Percentiles rank a stretch among this genome's conserved stretches.
phyloP scores from a whole-genome alignment of 2,113 vertebrate species.

The Theropithecus gelada region DNA sequence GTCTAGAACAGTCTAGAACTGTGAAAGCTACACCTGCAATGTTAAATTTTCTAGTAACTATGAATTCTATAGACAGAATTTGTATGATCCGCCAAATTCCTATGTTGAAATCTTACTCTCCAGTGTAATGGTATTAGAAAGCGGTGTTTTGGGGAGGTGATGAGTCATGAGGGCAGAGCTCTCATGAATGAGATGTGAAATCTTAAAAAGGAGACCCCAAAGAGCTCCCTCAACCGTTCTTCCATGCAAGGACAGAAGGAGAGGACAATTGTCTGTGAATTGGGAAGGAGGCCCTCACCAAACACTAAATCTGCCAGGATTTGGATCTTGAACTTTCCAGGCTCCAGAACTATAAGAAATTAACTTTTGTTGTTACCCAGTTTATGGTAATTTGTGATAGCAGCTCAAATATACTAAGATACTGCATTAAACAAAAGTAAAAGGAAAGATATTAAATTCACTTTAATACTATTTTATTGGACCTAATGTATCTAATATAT shows the following conservation, averaged over 20 bases:
- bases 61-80: background rate
- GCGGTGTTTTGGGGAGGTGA: background rate
- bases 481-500: background rate
- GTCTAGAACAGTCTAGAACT: background rate
- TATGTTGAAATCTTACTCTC: background rate
- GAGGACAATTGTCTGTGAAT: background rate
- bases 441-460: background rate
- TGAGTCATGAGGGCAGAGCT: background rate
- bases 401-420: background rate
- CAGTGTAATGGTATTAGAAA: background rate
- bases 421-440: background rate
- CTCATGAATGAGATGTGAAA: background rate
- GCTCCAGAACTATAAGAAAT: background rate
- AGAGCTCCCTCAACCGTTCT: background rate
- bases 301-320: background rate
- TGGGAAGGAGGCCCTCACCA: background rate
- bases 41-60: background rate
- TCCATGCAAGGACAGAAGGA: background rate
- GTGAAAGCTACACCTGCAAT: background rate
- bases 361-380: background rate
- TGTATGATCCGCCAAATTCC: background rate
- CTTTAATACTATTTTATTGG: background rate
- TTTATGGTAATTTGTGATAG: background rate
- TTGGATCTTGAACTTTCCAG: background rate
- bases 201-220: background rate